Conservation (phyloP, 2,797 vertebrate genomes). For the Microchirus variegatus region DNA sequence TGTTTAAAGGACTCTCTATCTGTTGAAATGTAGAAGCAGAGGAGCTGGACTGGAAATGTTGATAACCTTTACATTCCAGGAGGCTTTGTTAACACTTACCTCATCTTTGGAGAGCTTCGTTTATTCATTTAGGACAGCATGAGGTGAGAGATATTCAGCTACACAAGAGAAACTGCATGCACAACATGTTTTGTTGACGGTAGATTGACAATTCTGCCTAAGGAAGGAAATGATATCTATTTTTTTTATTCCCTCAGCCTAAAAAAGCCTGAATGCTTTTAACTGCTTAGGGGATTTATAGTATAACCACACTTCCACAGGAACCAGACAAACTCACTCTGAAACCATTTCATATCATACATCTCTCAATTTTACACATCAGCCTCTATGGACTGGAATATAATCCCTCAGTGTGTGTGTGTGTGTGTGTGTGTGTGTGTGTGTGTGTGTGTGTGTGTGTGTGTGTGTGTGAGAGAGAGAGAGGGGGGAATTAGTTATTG, state of each 20-base stretch:
- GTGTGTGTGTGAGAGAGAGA: no score
- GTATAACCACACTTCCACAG: neutral
- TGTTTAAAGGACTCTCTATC: slow-evolving; percentile 19
- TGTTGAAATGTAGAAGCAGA: no score
- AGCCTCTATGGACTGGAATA: neutral
- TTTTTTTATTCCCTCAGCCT: neutral
- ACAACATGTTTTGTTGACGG: neutral
- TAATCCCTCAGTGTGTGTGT: no score
- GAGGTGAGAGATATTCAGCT: no score
- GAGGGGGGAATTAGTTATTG: no score
- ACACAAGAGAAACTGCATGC: no score
- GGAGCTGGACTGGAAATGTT: no score
- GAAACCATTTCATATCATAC: neutral
- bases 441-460: no score
- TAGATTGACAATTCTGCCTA: neutral
- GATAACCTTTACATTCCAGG: neutral
- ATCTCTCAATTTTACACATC: neutral
- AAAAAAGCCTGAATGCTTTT: neutral
- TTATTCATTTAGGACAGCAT: no score
- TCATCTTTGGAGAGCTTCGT: no score
- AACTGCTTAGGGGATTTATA: neutral
- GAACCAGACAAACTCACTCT: slow-evolving; percentile 1
- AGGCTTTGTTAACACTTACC: neutral
- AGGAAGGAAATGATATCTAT: neutral
- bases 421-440: no score